phyloP scores from a whole-genome alignment of 23 tunicate species.

The Trididemnum nubilum region DNA sequence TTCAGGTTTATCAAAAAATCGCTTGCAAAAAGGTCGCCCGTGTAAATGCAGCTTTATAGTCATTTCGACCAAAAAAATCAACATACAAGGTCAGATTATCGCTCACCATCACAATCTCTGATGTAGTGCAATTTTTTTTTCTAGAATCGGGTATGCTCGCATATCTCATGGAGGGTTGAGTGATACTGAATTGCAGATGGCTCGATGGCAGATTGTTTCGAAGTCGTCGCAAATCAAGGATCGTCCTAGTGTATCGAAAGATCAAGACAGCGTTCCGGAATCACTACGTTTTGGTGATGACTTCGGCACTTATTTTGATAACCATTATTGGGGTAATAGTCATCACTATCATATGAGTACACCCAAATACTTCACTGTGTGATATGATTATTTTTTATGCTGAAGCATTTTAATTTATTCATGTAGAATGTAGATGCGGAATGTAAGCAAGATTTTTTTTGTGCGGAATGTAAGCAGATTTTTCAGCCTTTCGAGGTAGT shows the following conservation, averaged over 20 bases:
- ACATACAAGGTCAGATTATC: too few relatives aligned
- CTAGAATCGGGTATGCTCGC: constrained; percentile 60
- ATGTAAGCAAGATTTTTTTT: too few relatives aligned
- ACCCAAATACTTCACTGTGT: constrained; percentile 57
- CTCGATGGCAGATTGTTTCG: constrained; percentile 39
- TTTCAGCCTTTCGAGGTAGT: too few relatives aligned
- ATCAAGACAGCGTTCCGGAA: constrained; percentile 10
- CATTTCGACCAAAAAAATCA: too few relatives aligned
- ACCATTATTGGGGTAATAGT: constrained; percentile 34
- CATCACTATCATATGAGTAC: constrained; percentile 66
- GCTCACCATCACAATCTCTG: too few relatives aligned
- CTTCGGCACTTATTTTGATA: constrained; percentile 33
- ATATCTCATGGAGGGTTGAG: constrained; percentile 72
- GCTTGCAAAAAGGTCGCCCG: too few relatives aligned
- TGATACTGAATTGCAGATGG: constrained; percentile 72
- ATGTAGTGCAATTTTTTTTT: too few relatives aligned
- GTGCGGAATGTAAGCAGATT: too few relatives aligned
- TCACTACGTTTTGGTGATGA: constrained; percentile 6
- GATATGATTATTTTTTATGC: not conserved
- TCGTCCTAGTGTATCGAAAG: not conserved
- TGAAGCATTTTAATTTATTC: too few relatives aligned
- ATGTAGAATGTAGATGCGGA: too few relatives aligned
- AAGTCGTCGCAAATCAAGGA: not conserved
- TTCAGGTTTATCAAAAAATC: too few relatives aligned
- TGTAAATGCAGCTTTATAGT: too few relatives aligned